phyloP scores from a whole-genome alignment of 2,113 vertebrate species.

The Hoplias malabaricus region DNA sequence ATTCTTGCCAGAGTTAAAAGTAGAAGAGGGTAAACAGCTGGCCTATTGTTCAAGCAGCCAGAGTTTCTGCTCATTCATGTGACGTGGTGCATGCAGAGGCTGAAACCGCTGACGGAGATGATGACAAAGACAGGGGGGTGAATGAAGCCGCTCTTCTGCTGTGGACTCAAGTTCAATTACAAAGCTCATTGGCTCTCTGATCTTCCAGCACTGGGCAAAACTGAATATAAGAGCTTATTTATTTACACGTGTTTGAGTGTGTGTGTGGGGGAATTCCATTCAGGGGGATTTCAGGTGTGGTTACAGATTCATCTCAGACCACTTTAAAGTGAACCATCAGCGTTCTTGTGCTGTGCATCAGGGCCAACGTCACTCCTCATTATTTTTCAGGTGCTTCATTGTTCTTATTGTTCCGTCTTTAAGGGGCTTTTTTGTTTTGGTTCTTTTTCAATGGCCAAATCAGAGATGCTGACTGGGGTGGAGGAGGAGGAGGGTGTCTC shows the following conservation, averaged over 20 bases:
- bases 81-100: slow-evolving; percentile 53
- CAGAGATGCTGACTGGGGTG: slow-evolving; percentile 30
- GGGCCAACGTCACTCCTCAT: slow-evolving; percentile 64
- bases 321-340: slow-evolving; percentile 69
- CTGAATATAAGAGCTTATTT: slow-evolving; percentile 40
- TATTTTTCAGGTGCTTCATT: slow-evolving; percentile 75
- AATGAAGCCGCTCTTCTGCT: slow-evolving; percentile 45
- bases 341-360: slow-evolving; percentile 60
- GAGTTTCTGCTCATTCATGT: slow-evolving; percentile 67
- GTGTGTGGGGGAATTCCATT: slow-evolving; percentile 69
- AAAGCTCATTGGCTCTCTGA: slow-evolving; percentile 49
- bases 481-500: background rate
- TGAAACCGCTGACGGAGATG: slow-evolving; percentile 52
- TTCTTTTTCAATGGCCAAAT: slow-evolving; percentile 1
- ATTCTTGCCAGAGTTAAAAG: slow-evolving; percentile 56
- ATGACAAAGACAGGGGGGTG: slow-evolving; percentile 43
- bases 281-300: slow-evolving; percentile 68
- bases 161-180: slow-evolving; percentile 46
- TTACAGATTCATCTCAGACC: slow-evolving; percentile 69
- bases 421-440: slow-evolving; percentile 59
- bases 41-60: slow-evolving; percentile 67
- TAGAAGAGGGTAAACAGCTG: slow-evolving; percentile 72
- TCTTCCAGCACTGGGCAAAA: slow-evolving; percentile 31
- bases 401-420: slow-evolving; percentile 55
- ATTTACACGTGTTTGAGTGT: slow-evolving; percentile 17